Evolutionary conservation across 2,113 vertebrate species (phyloP), one percentile per base, ranked within the genome.

Genomic region (Hucho hucho): DNA sequence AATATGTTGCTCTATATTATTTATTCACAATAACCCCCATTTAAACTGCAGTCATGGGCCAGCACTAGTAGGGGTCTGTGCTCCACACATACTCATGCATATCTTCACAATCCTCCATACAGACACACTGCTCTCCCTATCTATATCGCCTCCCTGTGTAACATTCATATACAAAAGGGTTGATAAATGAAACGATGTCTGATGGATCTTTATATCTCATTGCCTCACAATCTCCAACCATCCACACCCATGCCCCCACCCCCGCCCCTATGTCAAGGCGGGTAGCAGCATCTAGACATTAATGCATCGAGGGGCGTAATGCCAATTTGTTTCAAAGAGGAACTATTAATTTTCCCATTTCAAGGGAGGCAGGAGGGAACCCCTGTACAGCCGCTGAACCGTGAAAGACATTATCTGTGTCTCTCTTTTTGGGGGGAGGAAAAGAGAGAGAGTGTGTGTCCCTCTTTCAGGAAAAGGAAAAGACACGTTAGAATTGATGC

Each of bases 261-360:
- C 32, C 59, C 22, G 20, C 32, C 3, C 74, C 64, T 82, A 80
- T 75, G 72, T 89, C 85, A 74, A 64, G 49, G 26, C 77, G 70
- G 9, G 75, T 79, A 70, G 66, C 79, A 71, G 64, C 77, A 64
- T 88, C 83, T 85, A 90, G 91, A 94, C 94, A 92, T 90, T 91
- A 91, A 91, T 79, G 86, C 88, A 91, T 87, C 84, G 89, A 91
- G 90, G 91, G 90, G 90, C 87, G 92, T 94, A 92, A 94, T 94
- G 94, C 91, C 91, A 93, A 95, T 97, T 95, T 94, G 94, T 95
- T 96, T 95, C 92, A 93, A 92, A 93, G 49, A 53, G 92, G 92
- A 95, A 94, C 92, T 90, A 95, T 97, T 96, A 95, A 97, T 97
- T 96, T 95, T 87, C 93, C 94, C 93, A 93, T 96, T 96, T 95